Evolutionary conservation across 2,113 vertebrate species (phyloP).

Genomic region (Pavo muticus): DNA sequence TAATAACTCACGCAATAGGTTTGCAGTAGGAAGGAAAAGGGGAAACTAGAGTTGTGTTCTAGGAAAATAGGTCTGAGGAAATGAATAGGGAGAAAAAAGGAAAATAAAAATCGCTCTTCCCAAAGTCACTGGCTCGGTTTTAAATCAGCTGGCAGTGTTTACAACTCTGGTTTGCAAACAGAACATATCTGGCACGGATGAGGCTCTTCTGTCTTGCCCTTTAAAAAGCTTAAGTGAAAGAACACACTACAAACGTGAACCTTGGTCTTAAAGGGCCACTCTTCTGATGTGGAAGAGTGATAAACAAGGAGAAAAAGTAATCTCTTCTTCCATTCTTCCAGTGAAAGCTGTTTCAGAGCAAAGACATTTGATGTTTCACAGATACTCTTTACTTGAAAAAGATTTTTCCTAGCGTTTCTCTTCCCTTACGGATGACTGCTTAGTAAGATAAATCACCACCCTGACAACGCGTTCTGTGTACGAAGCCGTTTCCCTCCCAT

Average conservation of each 20-base stretch:
- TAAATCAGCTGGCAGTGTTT: not conserved
- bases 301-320: not conserved
- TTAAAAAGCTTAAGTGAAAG: slow-evolving; percentile 30
- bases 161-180: not conserved
- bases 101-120: not conserved
- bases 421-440: not conserved
- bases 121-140: fast-evolving
- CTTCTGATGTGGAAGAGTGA: not conserved
- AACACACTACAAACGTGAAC: not conserved
- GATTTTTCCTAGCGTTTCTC: not conserved
- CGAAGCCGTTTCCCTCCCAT: not conserved
- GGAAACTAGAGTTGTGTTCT: not conserved
- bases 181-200: not conserved
- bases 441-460: not conserved
- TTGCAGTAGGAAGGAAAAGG: not conserved
- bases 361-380: not conserved
- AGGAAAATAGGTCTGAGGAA: not conserved
- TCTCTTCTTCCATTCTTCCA: not conserved
- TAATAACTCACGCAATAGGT: not conserved
- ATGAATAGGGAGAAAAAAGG: not conserved
- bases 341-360: not conserved
- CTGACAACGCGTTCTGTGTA: not conserved
- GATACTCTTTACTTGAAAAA: not conserved
- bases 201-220: not conserved
- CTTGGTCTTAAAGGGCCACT: slow-evolving; percentile 32